Evolutionary conservation across 2,797 vertebrate species (phyloP).

Genomic region (Poliocrania exsul): DNA sequence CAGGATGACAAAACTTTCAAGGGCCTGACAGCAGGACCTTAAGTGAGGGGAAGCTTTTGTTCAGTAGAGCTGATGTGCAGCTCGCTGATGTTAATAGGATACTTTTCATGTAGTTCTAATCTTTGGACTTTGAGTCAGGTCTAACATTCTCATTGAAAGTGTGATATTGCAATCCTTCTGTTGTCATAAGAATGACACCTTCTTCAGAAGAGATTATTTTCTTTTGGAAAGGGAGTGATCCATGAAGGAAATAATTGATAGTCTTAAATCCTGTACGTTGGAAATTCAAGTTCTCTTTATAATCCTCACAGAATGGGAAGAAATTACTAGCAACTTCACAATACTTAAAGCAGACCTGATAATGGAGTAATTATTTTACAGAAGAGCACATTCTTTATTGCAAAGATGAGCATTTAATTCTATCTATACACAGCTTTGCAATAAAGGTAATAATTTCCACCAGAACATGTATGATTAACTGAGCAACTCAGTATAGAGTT

Average conservation of each 20-base stretch:
- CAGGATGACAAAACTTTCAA: background rate
- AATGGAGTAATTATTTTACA: constrained; percentile 67
- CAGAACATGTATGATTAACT: constrained; percentile 56
- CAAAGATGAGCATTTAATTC: constrained; percentile 58
- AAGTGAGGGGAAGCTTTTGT: background rate
- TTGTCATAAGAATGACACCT: constrained; percentile 44
- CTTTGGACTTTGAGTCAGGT: constrained; percentile 21
- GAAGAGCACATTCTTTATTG: constrained; percentile 51
- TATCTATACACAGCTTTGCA: constrained; percentile 45
- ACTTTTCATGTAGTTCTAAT: background rate
- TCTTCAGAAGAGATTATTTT: constrained; percentile 53
- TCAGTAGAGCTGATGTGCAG: constrained; percentile 16
- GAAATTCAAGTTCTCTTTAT: constrained; percentile 54
- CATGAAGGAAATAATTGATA: constrained; percentile 42
- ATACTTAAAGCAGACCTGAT: constrained; percentile 32
- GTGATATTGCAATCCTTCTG: constrained; percentile 39
- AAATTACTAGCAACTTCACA: constrained; percentile 60
- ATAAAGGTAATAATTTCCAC: constrained; percentile 59
- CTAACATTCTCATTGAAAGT: constrained; percentile 25
- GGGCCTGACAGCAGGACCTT: background rate
- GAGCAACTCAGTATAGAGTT: constrained; percentile 16
- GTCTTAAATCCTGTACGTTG: constrained; percentile 42
- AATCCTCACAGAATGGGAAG: constrained; percentile 10
- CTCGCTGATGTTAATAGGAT: constrained; percentile 21
- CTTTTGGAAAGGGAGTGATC: constrained; percentile 32